Evolutionary conservation across 2,888 invertebrate genomes (phyloP).

Genomic region (Apodemia duryi): DNA sequence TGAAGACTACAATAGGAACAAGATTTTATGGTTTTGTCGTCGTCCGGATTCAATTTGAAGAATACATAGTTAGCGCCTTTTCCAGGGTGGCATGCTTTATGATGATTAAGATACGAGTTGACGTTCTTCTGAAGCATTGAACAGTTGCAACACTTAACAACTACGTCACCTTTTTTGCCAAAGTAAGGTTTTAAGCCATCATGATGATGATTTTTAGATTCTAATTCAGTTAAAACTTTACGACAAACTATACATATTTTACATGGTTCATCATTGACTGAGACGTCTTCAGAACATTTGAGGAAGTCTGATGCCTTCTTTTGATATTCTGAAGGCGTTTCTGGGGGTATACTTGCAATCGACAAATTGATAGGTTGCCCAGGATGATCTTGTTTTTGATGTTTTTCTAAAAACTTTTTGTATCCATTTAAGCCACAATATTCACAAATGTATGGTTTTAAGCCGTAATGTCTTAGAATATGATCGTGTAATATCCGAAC

Average conservation of each 20-base stretch:
- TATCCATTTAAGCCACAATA: conserved; percentile 54
- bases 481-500: conserved; percentile 52
- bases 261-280: conserved; percentile 14
- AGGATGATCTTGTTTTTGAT: conserved; percentile 49
- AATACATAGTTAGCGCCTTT: conserved; percentile 44
- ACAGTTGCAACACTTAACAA: conserved; percentile 69
- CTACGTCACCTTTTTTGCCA: conserved; percentile 50
- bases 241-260: conserved; percentile 56
- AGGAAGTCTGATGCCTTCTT: conserved; percentile 14
- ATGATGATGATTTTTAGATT: conserved; percentile 42
- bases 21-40: conserved; percentile 38
- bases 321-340: conserved; percentile 30
- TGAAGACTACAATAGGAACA: conserved; percentile 25
- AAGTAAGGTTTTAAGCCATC: conserved; percentile 41
- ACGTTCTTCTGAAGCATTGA: conserved; percentile 44
- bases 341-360: conserved; percentile 37
- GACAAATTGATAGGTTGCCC: conserved; percentile 28
- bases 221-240: conserved; percentile 36
- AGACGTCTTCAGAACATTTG: too few species aligned
- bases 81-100: conserved; percentile 41
- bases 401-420: conserved; percentile 43
- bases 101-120: conserved; percentile 53
- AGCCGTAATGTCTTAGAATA: conserved; percentile 61
- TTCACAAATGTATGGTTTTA: conserved; percentile 61
- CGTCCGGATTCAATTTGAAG: conserved; percentile 38